Evolutionary conservation across 1,140 invertebrate genomes (phyloP), one percentile per base, ranked within the genome.

Genomic region (Drosophila watanabei): DNA sequence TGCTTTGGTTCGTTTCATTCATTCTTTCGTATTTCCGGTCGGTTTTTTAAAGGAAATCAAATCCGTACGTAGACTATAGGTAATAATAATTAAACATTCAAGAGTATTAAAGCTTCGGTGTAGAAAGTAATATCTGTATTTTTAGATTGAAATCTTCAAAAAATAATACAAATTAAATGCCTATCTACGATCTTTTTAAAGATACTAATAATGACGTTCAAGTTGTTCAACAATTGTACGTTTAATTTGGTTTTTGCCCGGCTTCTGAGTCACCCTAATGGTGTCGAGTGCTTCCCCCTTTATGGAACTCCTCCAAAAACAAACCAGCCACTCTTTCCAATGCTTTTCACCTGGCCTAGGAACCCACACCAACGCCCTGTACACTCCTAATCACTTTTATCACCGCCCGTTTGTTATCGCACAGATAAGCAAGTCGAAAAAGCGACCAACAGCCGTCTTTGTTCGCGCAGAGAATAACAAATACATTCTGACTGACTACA

Each of bases 301-400:
- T 24, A 18, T 35, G 20, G 9, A 45, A 28, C 59, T 68, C 24
- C 20, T 24, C 13, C 5, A 24, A 28, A 33, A 45, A 11, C 4
- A 7, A 48, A n/a, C 13, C 24, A 39, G 18, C 20, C 13, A 32
- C 16, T 39, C 13, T 64, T 32, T 33, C 24, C 7, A 35, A 32
- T 54, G n/a, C 16, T 32, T 28, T 43, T 41, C 41, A 41, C 48
- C 18, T 63, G 37, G 11, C 43, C 46, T 57, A 56, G 18, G n/a
- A 18, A 52, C 35, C 30, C 39, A 49, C 48, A 49, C n/a, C 20
- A 28, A 5, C 24, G 9, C 13, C 11, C 16, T 63, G 66, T 72
- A 89, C 86, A 75, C 49, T 28, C 70, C 51, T 90, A 90, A 88
- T 88, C 85, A 39, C 82, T 64, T 90, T 90, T 90, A 89, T 89